Percentiles rank a stretch among this genome's conserved stretches.
phyloP scores from a whole-genome alignment of 2,113 vertebrate species.

The Tychaedon coryphoeus region DNA sequence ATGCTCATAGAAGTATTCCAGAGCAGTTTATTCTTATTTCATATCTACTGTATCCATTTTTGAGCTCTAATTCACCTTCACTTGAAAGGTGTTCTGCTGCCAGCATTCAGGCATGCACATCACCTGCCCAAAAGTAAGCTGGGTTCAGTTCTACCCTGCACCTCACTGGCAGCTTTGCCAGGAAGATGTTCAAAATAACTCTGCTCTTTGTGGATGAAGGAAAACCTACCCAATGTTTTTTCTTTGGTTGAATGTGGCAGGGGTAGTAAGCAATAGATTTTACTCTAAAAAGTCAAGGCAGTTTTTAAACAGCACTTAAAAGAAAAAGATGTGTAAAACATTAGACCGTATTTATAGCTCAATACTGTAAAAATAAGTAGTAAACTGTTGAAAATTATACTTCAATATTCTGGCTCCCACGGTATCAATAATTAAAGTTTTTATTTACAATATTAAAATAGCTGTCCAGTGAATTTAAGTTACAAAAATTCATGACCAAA shows the following conservation, averaged over 20 bases:
- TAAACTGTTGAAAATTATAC: neutral
- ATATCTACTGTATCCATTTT: neutral
- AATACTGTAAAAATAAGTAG: neutral
- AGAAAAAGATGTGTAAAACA: neutral
- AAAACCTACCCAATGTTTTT: neutral
- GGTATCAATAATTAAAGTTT: neutral
- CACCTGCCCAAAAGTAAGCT: neutral
- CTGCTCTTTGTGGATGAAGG: neutral
- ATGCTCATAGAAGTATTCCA: neutral
- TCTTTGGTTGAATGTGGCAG: neutral
- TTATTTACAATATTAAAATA: neutral
- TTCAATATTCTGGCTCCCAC: neutral
- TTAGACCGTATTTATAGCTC: neutral
- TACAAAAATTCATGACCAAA: neutral
- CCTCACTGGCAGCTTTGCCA: slow-evolving; percentile 4
- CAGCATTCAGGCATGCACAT: neutral
- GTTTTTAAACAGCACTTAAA: neutral
- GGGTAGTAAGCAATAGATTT: neutral
- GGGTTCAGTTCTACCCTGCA: neutral
- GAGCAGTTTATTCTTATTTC: neutral
- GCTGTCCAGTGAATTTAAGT: neutral
- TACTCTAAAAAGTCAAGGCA: neutral
- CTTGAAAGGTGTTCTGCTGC: neutral
- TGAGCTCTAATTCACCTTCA: neutral
- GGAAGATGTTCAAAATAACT: neutral